A percentile compares a stretch with the other conserved stretches of the same genome.
These are phyloP conservation scores for Prosapia bicincta DNA, from an alignment of 2,888 invertebrate genomes.

Conservation along the genomic window DNA sequence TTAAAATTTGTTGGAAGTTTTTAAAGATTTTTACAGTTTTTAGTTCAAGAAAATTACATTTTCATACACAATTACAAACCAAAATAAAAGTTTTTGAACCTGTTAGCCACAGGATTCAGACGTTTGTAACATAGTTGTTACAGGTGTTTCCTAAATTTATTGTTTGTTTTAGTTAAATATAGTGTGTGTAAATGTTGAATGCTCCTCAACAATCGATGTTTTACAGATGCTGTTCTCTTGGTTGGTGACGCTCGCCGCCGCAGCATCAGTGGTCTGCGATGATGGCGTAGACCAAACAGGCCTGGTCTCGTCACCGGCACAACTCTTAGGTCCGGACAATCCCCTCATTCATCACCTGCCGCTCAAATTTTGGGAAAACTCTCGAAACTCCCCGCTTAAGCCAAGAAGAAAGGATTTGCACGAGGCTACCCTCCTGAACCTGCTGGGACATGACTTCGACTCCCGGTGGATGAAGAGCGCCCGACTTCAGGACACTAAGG, in stretches of 20 bases:
- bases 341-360: conserved; percentile 32
- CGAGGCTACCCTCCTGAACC: conserved; percentile 43
- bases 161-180: too few species aligned
- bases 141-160: too few species aligned
- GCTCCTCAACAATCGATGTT: too few species aligned
- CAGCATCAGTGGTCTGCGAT: background rate
- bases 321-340: conserved; percentile 31
- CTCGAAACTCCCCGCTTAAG: conserved; percentile 43
- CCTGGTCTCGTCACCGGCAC: conserved; percentile 32
- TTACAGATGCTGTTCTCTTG: background rate
- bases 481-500: conserved; percentile 20
- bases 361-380: conserved; percentile 41
- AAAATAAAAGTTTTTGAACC: too few species aligned
- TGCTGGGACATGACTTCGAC: conserved; percentile 48
- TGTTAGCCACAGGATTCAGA: too few species aligned
- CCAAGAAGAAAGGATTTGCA: conserved; percentile 48
- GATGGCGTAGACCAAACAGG: conserved; percentile 36
- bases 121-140: too few species aligned
- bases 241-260: background rate
- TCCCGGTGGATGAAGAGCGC: conserved; percentile 49
- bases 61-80: too few species aligned
- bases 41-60: too few species aligned
- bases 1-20: too few species aligned
- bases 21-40: too few species aligned
- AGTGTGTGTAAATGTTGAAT: too few species aligned